These are phyloP conservation scores for Microcebus ravelobensis DNA, from an alignment of 2,113 vertebrate genomes.

Conservation along the genomic window DNA sequence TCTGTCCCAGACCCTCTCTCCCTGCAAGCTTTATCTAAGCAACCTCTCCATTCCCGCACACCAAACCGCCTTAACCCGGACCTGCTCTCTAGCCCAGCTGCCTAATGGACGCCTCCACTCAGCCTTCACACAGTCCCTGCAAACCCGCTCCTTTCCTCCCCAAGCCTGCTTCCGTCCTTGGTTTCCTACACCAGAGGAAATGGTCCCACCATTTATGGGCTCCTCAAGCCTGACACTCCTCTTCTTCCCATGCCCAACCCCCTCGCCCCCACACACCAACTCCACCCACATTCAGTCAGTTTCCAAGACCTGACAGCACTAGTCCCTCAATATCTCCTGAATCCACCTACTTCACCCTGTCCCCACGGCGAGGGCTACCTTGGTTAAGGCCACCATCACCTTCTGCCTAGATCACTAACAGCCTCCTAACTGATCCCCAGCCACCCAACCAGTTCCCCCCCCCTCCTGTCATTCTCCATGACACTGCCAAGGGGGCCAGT, in stretches of 20 bases:
- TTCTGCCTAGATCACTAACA: neutral
- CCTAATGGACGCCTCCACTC: neutral
- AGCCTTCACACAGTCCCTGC: neutral
- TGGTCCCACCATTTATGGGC: neutral
- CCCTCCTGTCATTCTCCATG: neutral
- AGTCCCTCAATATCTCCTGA: neutral
- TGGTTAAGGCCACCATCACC: neutral
- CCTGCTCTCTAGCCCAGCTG: neutral
- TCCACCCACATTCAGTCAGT: neutral
- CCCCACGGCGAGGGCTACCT: neutral
- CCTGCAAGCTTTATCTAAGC: neutral
- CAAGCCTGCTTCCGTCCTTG: neutral
- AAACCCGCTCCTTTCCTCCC: neutral
- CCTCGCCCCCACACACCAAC: neutral
- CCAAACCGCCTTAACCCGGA: neutral
- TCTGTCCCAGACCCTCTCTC: neutral
- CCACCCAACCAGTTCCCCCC: neutral
- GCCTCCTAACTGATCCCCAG: neutral
- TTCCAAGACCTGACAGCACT: neutral
- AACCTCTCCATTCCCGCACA: neutral
- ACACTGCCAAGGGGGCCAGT: rapidly evolving
- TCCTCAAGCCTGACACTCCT: neutral
- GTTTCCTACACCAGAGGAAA: neutral
- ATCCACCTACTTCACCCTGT: neutral
- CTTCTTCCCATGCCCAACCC: neutral